phyloP scores from a whole-genome alignment of 2,888 invertebrate species.

The Boloria selene region DNA sequence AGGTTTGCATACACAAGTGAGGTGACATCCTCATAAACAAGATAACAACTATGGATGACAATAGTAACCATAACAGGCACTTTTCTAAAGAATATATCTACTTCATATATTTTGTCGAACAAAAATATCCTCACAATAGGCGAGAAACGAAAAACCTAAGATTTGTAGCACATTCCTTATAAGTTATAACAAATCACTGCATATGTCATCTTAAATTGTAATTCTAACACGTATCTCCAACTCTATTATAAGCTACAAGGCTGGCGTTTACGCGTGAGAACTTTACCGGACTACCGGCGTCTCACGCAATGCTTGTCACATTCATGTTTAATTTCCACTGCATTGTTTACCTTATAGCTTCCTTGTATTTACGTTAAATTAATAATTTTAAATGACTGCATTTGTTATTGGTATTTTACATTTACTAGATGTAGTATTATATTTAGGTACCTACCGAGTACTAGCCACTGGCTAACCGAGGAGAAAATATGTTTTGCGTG shows the following conservation, averaged over 20 bases:
- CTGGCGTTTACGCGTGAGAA: slow-evolving; percentile 46
- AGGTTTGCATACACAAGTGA: no score
- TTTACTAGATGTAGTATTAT: no score
- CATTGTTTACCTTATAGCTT: slow-evolving; percentile 32
- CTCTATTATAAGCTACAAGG: slow-evolving; percentile 21
- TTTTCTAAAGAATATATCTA: no score
- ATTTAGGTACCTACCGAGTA: no score
- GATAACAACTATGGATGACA: no score
- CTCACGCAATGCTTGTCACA: slow-evolving; percentile 48
- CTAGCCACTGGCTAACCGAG: no score
- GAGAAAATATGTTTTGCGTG: no score
- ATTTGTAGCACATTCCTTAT: not conserved
- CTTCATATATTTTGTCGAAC: no score
- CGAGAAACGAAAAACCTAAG: no score
- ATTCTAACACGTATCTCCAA: not conserved
- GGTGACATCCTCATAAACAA: no score
- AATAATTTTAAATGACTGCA: not conserved
- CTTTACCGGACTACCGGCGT: slow-evolving; percentile 35
- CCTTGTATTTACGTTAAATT: slow-evolving; percentile 4
- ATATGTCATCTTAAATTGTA: slow-evolving; percentile 6
- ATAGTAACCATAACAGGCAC: no score
- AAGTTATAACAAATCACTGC: not conserved
- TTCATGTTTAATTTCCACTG: slow-evolving; percentile 45
- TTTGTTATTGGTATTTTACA: not conserved
- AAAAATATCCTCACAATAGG: no score